phyloP scores from a whole-genome alignment of 2,888 invertebrate genomes.

The Dendrolimus pini region DNA sequence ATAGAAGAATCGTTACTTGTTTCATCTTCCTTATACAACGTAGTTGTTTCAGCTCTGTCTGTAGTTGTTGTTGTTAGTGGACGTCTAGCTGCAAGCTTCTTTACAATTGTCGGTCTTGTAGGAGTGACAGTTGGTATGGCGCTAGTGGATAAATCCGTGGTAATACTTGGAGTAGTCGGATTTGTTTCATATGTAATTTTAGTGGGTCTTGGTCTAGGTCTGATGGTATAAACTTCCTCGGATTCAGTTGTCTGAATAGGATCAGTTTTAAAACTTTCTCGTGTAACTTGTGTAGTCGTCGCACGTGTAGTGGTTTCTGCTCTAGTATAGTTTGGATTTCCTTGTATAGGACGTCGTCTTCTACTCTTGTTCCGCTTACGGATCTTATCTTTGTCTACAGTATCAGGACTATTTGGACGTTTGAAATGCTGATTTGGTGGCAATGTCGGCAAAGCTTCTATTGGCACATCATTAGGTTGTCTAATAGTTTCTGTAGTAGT shows the following conservation, averaged over 20 bases:
- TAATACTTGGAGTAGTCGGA: constrained; percentile 59
- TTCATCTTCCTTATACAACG: constrained; percentile 41
- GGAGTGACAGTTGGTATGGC: constrained; percentile 64
- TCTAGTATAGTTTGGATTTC: constrained; percentile 39
- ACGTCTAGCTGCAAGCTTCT: constrained; percentile 54
- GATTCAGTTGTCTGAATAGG: constrained; percentile 31
- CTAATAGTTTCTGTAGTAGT: constrained; percentile 40
- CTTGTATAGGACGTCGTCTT: constrained; percentile 58
- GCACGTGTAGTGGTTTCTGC: constrained; percentile 34
- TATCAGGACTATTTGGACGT: constrained; percentile 39
- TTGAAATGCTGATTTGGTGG: constrained; percentile 67
- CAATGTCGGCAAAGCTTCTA: constrained; percentile 59
- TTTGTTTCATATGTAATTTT: constrained; percentile 41
- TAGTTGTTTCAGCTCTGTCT: constrained; percentile 53
- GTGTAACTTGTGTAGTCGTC: background rate
- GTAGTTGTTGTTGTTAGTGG: constrained; percentile 40
- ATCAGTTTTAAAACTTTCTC: constrained; percentile 30
- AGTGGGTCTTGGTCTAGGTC: constrained; percentile 51
- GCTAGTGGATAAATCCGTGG: constrained; percentile 64
- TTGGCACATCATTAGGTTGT: constrained; percentile 32
- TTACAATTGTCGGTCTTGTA: constrained; percentile 58
- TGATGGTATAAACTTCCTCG: constrained; percentile 53
- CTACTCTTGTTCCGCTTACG: constrained; percentile 66
- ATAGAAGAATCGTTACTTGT: constrained; percentile 59
- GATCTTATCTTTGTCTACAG: constrained; percentile 50